Evolutionary conservation across 1,140 invertebrate genomes (phyloP).

Genomic region (Armadillidium nasatum): DNA sequence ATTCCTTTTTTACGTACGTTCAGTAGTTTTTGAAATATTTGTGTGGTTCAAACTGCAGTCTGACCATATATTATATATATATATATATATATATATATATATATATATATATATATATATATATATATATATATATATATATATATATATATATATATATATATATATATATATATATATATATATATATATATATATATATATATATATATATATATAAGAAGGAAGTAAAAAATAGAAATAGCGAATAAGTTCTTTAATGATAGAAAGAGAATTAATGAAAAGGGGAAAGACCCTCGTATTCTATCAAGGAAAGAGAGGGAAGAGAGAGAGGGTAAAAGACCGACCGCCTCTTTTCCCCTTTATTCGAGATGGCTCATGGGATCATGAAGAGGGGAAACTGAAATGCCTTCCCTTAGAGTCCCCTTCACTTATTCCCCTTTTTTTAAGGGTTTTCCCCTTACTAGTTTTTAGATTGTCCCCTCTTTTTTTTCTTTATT

Average conservation of each 20-base stretch:
- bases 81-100: not conserved
- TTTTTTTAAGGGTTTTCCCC: too few species aligned
- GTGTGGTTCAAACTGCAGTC: too few species aligned
- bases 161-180: not conserved
- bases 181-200: not conserved
- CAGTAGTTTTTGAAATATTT: too few species aligned
- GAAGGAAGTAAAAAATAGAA: not conserved
- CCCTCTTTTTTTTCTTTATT: too few species aligned
- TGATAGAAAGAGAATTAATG: conserved; percentile 8
- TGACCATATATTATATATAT: not conserved
- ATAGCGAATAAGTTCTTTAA: conserved; percentile 1
- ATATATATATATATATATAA: not conserved
- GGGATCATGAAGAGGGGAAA: not conserved
- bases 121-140: not conserved
- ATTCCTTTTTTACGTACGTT: too few species aligned
- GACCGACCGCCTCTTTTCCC: not conserved
- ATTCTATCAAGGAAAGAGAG: conserved; percentile 2
- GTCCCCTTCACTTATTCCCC: too few species aligned
- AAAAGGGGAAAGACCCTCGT: not conserved
- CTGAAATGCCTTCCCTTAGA: too few species aligned
- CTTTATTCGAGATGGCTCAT: not conserved
- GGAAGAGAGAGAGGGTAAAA: not conserved
- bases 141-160: not conserved
- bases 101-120: not conserved
- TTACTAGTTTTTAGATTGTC: too few species aligned